phyloP scores from a whole-genome alignment of 2,797 vertebrate genomes.

The Gymnopithys bicolor region DNA sequence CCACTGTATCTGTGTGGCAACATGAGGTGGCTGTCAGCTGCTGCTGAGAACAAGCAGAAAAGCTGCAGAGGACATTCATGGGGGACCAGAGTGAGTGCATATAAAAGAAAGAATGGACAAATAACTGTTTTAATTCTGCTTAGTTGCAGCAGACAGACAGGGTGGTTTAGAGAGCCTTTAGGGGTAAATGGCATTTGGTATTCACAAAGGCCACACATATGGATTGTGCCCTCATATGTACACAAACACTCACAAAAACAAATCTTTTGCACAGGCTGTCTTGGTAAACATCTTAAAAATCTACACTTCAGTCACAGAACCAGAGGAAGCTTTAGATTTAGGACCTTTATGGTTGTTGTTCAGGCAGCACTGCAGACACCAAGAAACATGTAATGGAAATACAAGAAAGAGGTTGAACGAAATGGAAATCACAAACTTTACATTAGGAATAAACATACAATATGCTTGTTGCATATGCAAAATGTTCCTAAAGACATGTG shows the following conservation, averaged over 20 bases:
- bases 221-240: not conserved
- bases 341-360: not conserved
- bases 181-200: conserved; percentile 47
- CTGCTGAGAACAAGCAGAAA: not conserved
- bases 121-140: not conserved
- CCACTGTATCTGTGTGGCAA: fast-evolving
- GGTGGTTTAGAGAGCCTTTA: conserved; percentile 61
- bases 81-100: not conserved
- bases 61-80: not conserved
- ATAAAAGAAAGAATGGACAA: not conserved
- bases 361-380: not conserved
- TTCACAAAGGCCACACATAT: conserved; percentile 73
- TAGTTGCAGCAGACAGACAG: not conserved
- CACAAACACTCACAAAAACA: conserved; percentile 56
- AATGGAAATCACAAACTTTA: not conserved
- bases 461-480: not conserved
- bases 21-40: not conserved
- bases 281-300: conserved; percentile 59
- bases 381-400: not conserved
- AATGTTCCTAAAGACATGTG: not conserved
- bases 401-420: not conserved
- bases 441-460: not conserved
- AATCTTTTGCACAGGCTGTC: conserved; percentile 51
- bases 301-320: not conserved
- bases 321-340: not conserved